Evolutionary conservation across 2,113 vertebrate genomes (phyloP), one percentile per base, ranked within the genome.

Genomic region (Corythoichthys haematopterus): DNA sequence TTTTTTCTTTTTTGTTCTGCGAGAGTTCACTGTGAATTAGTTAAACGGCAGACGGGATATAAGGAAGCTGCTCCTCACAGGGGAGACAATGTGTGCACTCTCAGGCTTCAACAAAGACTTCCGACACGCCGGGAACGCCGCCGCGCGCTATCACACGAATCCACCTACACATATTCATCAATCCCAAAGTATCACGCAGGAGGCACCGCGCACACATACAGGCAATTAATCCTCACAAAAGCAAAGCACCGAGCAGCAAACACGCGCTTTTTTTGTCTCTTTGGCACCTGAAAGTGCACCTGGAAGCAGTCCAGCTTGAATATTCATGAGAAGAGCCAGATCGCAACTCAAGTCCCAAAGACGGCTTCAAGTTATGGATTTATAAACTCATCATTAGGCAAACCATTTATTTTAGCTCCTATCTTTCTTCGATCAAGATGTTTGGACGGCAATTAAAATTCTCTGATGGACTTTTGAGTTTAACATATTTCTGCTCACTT

Each of bases 11-110:
- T 88, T 89, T 87, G 88, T 87, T 89, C 82, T 80, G 80, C 59
- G 69, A 84, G 82, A 81, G 81, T 88, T 89, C 82, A 82, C 84
- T 78, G 83, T 88, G 86, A 87, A 89, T 89, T 88, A 86, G 85
- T 87, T 89, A 87, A 89, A 88, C 71, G 80, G 78, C 75, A 83
- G 81, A 86, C 84, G 87, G 84, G 78, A 84, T 86, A 85, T 78
- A 77, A 82, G 83, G 77, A 88, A 86, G 79, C 87, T 78, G 66
- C 78, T 84, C 81, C 86, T 84, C 82, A 80, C 79, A 86, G 84
- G 60, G 85, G 79, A 85, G 75, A 81, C 72, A 80, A 72, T 83
- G 82, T 82, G 85, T 86, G 83, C 78, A 87, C 82, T 83, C 80
- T 79, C 74, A 68, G 80, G 80, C 79, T 86, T 83, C 77, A 62